Base-by-base conservation (phyloP, 2,113 vertebrate species). In the Malurus elegans region DNA sequence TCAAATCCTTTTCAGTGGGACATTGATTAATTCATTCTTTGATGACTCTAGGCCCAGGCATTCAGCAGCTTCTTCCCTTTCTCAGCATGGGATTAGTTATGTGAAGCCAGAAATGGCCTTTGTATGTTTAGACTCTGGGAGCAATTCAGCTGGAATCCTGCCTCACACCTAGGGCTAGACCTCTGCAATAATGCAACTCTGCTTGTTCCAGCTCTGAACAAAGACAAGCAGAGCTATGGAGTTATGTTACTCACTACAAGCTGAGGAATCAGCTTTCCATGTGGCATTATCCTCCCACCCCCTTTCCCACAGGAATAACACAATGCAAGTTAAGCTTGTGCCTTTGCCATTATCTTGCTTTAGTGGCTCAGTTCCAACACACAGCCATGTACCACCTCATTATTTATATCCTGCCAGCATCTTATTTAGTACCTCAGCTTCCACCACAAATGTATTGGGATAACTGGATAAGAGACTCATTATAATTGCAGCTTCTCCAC, bases 341-440 rank as follows among this genome's bases (percentile, higher is more conserved):
- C 38, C 71, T 93, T 91, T 91, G 87, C 73, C 71, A 56, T 96
- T 96, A 73, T 88, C 91, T 88, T 84, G 78, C 84, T 81, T 86
- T 62, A 19, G 90, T 82, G 90, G 91, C 96, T 87, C 9, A 8
- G n/a, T 92, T 97, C 93, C 93, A 94, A 70, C 23, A 60, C 8
- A 6, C 13, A 13, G 82, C 78, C 8, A 3, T 53, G 75, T 53
- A 79, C 61, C 64, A 57, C 71, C 90, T 95, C 83, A 67, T 92
- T 92, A 95, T 93, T 96, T 96, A 94, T 94, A 94, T 70, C 91
- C 91, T 78, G 91, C 67, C 69, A 86, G 94, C 78, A 93, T 83
- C 79, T 96, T 90, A 84, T 70, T 80, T 92, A 79, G 71, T 65
- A 67, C 75, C 74, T 84, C 73, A 75, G 75, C 85, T 84, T 96